These are phyloP conservation scores for Megaustenia siamemsis DNA, from an alignment of 2,888 invertebrate species.

Conservation along the genomic window DNA sequence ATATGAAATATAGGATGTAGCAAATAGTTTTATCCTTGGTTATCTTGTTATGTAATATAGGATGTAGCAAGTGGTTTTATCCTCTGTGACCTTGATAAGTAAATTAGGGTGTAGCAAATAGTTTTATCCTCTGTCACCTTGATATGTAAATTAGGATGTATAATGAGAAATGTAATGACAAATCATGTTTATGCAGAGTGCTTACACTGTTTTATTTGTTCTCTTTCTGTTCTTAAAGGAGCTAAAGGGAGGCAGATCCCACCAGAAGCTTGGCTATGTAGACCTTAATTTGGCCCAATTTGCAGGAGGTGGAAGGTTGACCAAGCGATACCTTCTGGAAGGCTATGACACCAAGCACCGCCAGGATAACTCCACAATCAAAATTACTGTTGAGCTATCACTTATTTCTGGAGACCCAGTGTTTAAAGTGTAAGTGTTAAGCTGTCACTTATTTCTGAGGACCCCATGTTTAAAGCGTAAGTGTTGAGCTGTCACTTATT, in stretches of 20 bases:
- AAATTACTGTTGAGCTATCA: conserved; percentile 91
- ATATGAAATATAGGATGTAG: no score
- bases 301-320: conserved; percentile 93
- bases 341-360: conserved; percentile 95
- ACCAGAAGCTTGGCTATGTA: conserved; percentile 97
- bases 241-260: conserved; percentile 89
- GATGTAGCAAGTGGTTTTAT: no score
- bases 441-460: neutral
- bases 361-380: conserved; percentile 97
- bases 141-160: no score
- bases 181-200: no score
- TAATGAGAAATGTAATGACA: no score
- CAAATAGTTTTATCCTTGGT: no score
- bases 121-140: no score
- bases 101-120: no score
- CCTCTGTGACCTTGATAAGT: no score
- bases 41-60: no score
- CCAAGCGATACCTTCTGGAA: conserved; percentile 93
- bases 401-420: conserved; percentile 97
- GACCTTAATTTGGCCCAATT: conserved; percentile 98
- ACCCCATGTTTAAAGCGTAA: neutral
- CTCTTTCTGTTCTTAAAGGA: conserved; percentile 82
- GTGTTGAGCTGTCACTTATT: neutral
- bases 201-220: neutral
- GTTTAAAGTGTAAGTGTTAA: conserved; percentile 93